Percentiles rank a stretch among this genome's conserved stretches.
Evolutionary conservation across 1,140 invertebrate genomes (phyloP).

Genomic region (Lasaia peninsularis): DNA sequence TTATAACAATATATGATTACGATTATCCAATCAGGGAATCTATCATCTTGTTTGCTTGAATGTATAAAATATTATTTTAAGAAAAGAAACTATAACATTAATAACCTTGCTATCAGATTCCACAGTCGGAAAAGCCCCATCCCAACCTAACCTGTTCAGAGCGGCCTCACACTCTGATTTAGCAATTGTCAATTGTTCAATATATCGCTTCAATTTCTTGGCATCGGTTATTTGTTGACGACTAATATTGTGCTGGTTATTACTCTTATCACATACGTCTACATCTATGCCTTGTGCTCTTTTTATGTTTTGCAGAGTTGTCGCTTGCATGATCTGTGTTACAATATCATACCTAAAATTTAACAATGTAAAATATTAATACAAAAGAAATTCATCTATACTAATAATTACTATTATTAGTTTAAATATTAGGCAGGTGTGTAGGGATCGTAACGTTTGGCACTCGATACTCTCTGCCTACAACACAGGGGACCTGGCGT

Average conservation of each 20-base stretch:
- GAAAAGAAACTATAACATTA: not conserved
- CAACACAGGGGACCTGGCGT: too few species aligned
- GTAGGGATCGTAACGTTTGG: too few species aligned
- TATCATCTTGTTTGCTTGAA: too few species aligned
- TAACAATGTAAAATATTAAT: constrained; percentile 9
- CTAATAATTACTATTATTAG: too few species aligned
- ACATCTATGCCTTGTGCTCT: constrained; percentile 88
- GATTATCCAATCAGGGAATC: too few species aligned
- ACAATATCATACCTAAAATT: constrained; percentile 88
- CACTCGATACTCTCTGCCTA: too few species aligned
- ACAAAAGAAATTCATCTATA: not conserved
- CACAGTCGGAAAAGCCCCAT: constrained; percentile 83
- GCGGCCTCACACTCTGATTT: constrained; percentile 90
- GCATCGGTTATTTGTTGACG: constrained; percentile 86
- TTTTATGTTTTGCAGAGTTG: constrained; percentile 92
- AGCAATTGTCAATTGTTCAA: constrained; percentile 90
- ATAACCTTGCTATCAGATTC: constrained; percentile 69
- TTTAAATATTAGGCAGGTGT: too few species aligned
- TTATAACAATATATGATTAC: too few species aligned
- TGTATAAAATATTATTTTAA: not conserved
- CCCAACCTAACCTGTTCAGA: constrained; percentile 86
- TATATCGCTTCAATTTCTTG: constrained; percentile 85
- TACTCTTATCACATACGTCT: constrained; percentile 80
- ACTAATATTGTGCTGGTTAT: constrained; percentile 57
- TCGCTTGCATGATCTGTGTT: constrained; percentile 95